phyloP scores from a whole-genome alignment of 2,113 vertebrate species.

The Heptranchias perlo region DNA sequence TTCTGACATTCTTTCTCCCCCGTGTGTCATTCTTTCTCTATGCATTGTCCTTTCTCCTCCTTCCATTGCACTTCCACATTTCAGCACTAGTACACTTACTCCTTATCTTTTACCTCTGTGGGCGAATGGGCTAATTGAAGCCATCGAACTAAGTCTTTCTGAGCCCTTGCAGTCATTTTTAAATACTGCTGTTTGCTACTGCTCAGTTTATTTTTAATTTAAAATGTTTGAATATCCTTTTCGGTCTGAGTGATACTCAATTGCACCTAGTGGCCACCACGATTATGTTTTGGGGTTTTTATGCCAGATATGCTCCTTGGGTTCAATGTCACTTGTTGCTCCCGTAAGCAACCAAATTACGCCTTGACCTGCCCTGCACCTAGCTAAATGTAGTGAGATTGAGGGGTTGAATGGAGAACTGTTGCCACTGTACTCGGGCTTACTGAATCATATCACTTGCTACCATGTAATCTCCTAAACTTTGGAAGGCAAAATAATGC shows the following conservation, averaged over 20 bases:
- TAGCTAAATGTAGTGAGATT: background rate
- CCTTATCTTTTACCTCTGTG: background rate
- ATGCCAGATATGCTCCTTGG: background rate
- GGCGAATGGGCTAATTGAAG: background rate
- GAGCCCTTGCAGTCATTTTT: no score
- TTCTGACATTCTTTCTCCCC: background rate
- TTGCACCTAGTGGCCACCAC: background rate
- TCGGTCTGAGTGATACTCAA: background rate
- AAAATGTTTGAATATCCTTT: background rate
- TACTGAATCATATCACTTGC: background rate
- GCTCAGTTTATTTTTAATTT: background rate
- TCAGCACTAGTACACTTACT: no score
- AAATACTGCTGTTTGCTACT: background rate
- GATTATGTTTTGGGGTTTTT: background rate
- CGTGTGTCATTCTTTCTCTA: background rate
- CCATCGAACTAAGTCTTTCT: background rate
- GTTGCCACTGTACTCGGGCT: background rate
- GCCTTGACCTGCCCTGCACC: background rate
- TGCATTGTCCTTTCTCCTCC: background rate
- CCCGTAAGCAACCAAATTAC: background rate
- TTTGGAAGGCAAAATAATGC: background rate
- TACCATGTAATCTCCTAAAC: background rate
- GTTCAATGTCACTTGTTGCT: background rate
- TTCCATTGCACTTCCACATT: background rate
- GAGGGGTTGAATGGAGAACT: background rate